Conservation (phyloP, 2,113 vertebrate species). For the Numenius arquata region DNA sequence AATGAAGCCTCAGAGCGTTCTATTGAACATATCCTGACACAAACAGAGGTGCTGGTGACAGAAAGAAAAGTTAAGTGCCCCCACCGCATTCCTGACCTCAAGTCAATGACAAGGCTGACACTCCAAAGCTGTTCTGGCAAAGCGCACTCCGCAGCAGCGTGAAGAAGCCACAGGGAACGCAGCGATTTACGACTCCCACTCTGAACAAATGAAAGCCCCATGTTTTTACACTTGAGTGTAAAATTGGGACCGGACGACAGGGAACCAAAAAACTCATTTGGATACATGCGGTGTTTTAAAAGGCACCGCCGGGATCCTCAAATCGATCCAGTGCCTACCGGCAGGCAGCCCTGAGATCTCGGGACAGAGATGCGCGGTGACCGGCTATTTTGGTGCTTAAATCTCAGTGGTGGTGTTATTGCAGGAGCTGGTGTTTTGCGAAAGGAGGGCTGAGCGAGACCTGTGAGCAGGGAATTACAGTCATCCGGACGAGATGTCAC, state of each 20-base stretch:
- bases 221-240: constrained; percentile 66
- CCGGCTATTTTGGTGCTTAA: constrained; percentile 49
- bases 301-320: constrained; percentile 59
- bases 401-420: constrained; percentile 41
- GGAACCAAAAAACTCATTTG: constrained; percentile 77
- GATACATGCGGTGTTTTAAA: constrained; percentile 73
- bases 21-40: constrained; percentile 13
- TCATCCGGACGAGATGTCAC: constrained; percentile 53
- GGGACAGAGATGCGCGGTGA: neutral
- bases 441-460: constrained; percentile 40
- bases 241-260: constrained; percentile 67
- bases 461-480: constrained; percentile 59
- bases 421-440: constrained; percentile 17
- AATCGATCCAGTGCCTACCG: constrained; percentile 53
- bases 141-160: constrained; percentile 35
- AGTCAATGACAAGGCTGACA: constrained; percentile 51
- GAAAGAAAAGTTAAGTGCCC: constrained; percentile 61
- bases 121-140: constrained; percentile 51
- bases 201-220: constrained; percentile 64
- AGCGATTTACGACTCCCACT: constrained; percentile 59
- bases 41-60: neutral
- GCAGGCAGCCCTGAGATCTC: constrained; percentile 41
- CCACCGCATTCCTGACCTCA: constrained; percentile 58
- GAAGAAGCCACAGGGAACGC: constrained; percentile 37
- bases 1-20: neutral